Base-by-base conservation (phyloP, 2,797 vertebrate species). In the Hydrolagus colliei region DNA sequence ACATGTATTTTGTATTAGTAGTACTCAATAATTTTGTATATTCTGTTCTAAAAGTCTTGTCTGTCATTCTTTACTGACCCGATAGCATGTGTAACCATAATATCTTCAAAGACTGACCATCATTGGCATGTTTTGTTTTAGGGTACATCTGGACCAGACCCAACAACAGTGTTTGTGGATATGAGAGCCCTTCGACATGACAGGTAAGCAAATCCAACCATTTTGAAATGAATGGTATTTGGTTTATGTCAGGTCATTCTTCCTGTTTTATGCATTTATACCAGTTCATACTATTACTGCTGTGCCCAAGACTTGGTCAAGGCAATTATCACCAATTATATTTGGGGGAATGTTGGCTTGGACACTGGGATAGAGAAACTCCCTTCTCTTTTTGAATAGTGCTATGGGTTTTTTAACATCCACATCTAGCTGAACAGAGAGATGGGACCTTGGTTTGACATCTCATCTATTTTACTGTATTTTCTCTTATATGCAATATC, bases 141-240 rank as follows among this genome's bases (percentile, higher is more conserved):
- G 97, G 97, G 97, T 86, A 98, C 97, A 12, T 94, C 97, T 10
- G 97, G 97, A 88, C 97, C 97, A 1, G 97, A 99, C 90, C 97
- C 97, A 87, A 98, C 97, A 13, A 99, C 97, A 0, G 97, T 99
- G 74, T 99, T 97, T 0, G 95, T 99, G 90, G 97, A 99, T 89
- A 97, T 98, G 97, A 93, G 96, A 92, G 97, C 97, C 0, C 93
- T 99, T 68, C 95, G 97, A 2, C 97, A 98, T 0, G 97, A 99
- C 89, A 95, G 97, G 97, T 98, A 92, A 41, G 11, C 32, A 10
- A 5, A 62, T 22, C 4, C 13, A 18, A 20, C 67, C 71, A 41
- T 5, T 68, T 84, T 84, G 65, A 65, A 84, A 9, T 41, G 2
- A 52, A 52, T 52, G 41, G 6, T 6, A 52, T 52, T 52, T 6